Evolutionary conservation across 2,888 invertebrate species (phyloP), one percentile per base, ranked within the genome.

Genomic region (Elgonia sp.): DNA sequence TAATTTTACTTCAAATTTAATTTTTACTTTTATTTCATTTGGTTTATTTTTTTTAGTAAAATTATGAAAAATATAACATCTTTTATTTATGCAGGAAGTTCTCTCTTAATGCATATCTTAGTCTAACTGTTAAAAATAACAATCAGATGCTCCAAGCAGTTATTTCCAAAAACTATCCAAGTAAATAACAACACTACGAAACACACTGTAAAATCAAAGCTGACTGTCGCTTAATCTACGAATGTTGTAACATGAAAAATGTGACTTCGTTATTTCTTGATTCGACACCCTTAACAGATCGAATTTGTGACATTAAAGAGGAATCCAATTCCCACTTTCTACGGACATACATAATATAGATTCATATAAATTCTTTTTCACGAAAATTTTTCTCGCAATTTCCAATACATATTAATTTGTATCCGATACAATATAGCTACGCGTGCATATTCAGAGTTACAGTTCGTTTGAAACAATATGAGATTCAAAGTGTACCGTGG

Each of bases 81-180:
- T 29, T 29, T 29, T 29, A 46, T 46, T 10, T 46, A 14, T 46
- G 46, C 1, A 46, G 10, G 12, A 46, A 14, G 10, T 2, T 20
- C 63, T 40, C 63, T 72, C 62, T 81, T 62, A 37, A 29, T 40
- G 72, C 70, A 81, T 39, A 8, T 18, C 10, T 50, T 55, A 65
- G 4, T 40, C 40, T 67, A 72, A 46, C 63, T 80, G 86, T 81
- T 86, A 69, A 81, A 67, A 20, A 53, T 81, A 81, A 80, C 80
- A 69, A 86, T 86, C 62, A 69, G 73, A 85, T 85, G 73, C 85
- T 85, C 53, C 72, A 80, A 85, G 85, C 85, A 73, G 72, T 85
- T 85, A 80, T 80, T 62, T 85, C 40, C 65, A 79, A 29, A 29
- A 85, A 84, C 70, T 84, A 84, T 67, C 18, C 81, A 72, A 72